Evolutionary conservation across 2,797 vertebrate genomes (phyloP), one percentile per base, ranked within the genome.

Genomic region (Catamblyrhynchus diadema): DNA sequence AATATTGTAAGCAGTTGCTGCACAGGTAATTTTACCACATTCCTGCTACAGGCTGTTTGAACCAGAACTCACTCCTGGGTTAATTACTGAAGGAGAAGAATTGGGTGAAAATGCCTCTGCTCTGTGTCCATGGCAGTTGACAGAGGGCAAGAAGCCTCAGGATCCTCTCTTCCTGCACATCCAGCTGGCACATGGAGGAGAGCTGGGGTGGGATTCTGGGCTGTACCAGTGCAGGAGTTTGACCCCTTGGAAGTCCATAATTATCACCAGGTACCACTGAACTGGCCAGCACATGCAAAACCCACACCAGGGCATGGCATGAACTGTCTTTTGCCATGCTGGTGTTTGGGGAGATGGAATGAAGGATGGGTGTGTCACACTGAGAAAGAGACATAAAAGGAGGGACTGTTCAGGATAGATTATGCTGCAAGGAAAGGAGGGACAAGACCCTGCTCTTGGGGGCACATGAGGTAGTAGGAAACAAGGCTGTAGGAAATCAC

Each of bases 221-320:
- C 3, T 7, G 27, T 23, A 28, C 9, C 59, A 27, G 0, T 25
- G n/a, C 28, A 85, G 59, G 17, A 10, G 1, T 37, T 61, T 72
- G 4, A 3, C 8, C 6, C 12, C 11, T 62, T n/a, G 59, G 19
- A 23, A 74, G 57, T 17, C 27, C 30, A 45, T n/a, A 44, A 10
- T 15, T n/a, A 45, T 28, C 37, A 35, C 14, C 48, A 61, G 0
- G 0, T 4, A 18, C 6, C 24, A 25, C 41, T 41, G 41, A 35
- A 53, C 11, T 8, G 6, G 9, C 14, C 1, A 0, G 42, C 23
- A n/a, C 13, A 2, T 2, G 3, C 17, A 24, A 50, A 66, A 37
- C 30, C 42, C 19, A 6, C n/a, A 44, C 6, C 45, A 12, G 30
- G 27, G 15, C 19, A 35, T 0, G 3, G 22, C 24, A 28, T 33